These are phyloP conservation scores for Yponomeuta malinellus DNA, from an alignment of 2,888 invertebrate genomes.

Conservation along the genomic window DNA sequence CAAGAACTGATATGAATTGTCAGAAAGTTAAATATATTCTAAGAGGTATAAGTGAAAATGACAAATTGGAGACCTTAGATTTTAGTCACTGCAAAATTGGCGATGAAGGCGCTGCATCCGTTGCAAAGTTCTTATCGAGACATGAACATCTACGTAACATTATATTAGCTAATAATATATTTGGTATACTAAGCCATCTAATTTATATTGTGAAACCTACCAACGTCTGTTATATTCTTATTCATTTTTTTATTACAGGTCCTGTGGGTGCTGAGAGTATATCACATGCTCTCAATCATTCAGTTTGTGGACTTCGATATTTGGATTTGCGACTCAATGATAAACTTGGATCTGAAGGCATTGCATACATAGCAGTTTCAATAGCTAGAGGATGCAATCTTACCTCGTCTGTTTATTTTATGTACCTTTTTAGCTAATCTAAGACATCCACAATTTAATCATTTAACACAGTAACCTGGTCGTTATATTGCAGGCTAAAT, in stretches of 20 bases:
- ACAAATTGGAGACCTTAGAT: conserved; percentile 73
- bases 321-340: conserved; percentile 64
- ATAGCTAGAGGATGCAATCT: conserved; percentile 68
- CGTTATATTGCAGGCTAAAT: conserved; percentile 48
- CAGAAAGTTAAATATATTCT: conserved; percentile 61
- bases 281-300: conserved; percentile 56
- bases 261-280: conserved; percentile 57
- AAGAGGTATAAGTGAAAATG: conserved; percentile 53
- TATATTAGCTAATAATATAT: conserved; percentile 70
- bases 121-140: conserved; percentile 73
- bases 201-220: neutral
- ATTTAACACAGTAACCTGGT: neutral
- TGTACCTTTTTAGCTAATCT: neutral
- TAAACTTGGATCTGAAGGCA: conserved; percentile 60
- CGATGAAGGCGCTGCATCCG: conserved; percentile 76
- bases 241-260: conserved; percentile 35
- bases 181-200: conserved; percentile 43
- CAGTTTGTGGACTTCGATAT: conserved; percentile 50
- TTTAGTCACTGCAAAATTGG: conserved; percentile 79
- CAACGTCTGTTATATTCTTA: neutral
- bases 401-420: conserved; percentile 42
- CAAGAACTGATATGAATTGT: conserved; percentile 65
- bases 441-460: neutral
- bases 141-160: conserved; percentile 65
- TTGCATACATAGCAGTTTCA: conserved; percentile 62